These are phyloP conservation scores for Rhinolophus ferrumequinum DNA, from an alignment of 2,113 vertebrate species.

Conservation along the genomic window DNA sequence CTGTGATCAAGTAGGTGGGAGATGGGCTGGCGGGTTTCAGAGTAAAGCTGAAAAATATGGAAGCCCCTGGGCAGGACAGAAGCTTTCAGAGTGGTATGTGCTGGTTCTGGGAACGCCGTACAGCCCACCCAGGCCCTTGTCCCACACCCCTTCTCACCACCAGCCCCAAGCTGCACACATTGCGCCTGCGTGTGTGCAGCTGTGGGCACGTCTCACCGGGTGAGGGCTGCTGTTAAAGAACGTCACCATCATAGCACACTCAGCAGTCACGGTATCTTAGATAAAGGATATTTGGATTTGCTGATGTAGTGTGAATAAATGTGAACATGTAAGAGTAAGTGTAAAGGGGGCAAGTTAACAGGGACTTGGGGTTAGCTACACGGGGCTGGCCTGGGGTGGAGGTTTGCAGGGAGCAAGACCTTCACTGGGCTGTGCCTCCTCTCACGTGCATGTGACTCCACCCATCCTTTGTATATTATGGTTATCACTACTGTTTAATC, in stretches of 20 bases:
- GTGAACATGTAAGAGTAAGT: neutral
- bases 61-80: fast-evolving
- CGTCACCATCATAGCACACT: fast-evolving
- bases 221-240: neutral
- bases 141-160: neutral
- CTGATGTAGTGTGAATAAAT: no score
- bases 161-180: fast-evolving
- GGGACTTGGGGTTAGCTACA: neutral
- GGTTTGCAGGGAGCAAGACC: neutral
- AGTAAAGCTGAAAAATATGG: neutral
- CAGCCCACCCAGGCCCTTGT: neutral
- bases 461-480: neutral
- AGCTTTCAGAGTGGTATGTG: neutral
- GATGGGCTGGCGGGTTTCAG: neutral
- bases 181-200: neutral
- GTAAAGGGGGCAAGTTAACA: neutral
- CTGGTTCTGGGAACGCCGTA: neutral
- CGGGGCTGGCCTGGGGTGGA: no score
- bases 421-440: neutral
- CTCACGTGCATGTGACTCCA: neutral
- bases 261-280: neutral
- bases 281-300: neutral
- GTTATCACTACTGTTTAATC: neutral
- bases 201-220: neutral
- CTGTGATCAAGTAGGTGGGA: neutral